Conservation (phyloP, 2,797 vertebrate genomes). For the Xenops minutus region DNA sequence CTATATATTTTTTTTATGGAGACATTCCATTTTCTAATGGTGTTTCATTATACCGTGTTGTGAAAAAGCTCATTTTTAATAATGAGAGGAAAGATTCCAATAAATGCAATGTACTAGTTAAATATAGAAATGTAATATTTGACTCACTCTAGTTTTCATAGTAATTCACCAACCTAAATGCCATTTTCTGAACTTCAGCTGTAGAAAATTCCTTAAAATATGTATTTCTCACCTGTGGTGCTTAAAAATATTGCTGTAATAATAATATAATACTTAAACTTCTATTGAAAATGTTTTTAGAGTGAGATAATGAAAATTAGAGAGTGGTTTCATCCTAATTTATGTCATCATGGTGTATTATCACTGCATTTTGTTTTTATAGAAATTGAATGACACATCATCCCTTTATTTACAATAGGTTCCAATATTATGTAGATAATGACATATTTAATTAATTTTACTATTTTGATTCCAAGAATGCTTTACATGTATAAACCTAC, state of each 20-base stretch:
- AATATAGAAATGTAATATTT: not conserved
- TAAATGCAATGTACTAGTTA: not conserved
- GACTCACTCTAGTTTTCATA: not conserved
- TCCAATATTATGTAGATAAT: not conserved
- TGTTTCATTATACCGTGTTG: not conserved
- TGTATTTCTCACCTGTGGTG: not conserved
- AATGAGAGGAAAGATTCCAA: not conserved
- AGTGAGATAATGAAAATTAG: not conserved
- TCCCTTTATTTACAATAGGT: not conserved
- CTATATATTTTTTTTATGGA: not conserved
- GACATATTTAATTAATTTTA: not conserved
- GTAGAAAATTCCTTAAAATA: not conserved
- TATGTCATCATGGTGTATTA: not conserved
- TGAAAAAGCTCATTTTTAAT: not conserved
- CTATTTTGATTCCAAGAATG: rapidly evolving
- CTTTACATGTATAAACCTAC: not conserved
- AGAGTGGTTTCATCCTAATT: not conserved
- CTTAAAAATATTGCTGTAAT: not conserved
- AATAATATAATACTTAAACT: not conserved
- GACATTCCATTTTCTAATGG: not conserved
- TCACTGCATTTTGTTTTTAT: not conserved
- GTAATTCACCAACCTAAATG: not conserved
- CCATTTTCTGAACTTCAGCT: not conserved
- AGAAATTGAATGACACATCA: not conserved
- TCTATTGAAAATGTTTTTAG: not conserved